These are phyloP conservation scores for Verasper variegatus DNA, from an alignment of 2,113 vertebrate genomes.

Conservation along the genomic window DNA sequence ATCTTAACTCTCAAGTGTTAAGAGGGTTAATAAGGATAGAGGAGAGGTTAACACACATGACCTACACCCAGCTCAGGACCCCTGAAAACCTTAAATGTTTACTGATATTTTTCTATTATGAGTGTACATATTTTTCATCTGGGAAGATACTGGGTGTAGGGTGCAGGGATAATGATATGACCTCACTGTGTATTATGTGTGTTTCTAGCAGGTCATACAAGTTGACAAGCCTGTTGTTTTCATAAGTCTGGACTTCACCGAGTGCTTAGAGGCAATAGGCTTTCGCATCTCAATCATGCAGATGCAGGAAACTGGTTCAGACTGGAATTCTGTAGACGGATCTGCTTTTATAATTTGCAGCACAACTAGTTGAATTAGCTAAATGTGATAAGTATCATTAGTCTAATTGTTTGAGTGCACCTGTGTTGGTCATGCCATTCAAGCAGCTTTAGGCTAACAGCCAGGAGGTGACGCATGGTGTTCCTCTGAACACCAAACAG, in stretches of 20 bases:
- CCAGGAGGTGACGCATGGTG: neutral
- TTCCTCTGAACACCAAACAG: neutral
- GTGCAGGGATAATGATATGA: neutral
- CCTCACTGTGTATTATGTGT: neutral
- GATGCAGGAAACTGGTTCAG: neutral
- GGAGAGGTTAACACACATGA: conserved; percentile 14
- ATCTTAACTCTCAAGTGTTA: conserved; percentile 17
- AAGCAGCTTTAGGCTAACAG: neutral
- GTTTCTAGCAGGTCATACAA: neutral
- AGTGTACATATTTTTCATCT: neutral
- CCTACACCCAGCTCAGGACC: neutral
- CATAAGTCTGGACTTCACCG: neutral
- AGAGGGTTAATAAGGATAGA: conserved; percentile 35
- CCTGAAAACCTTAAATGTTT: neutral
- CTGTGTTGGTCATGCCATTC: neutral
- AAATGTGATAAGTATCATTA: neutral
- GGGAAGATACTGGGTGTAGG: neutral
- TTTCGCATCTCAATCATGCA: neutral
- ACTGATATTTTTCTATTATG: neutral
- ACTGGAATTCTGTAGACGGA: neutral
- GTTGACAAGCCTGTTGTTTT: neutral
- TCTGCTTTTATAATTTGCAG: neutral
- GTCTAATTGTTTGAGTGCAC: neutral
- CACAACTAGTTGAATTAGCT: neutral
- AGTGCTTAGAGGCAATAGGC: neutral